Evolutionary conservation across 1,140 invertebrate genomes (phyloP).

Genomic region (Drosophila watanabei): DNA sequence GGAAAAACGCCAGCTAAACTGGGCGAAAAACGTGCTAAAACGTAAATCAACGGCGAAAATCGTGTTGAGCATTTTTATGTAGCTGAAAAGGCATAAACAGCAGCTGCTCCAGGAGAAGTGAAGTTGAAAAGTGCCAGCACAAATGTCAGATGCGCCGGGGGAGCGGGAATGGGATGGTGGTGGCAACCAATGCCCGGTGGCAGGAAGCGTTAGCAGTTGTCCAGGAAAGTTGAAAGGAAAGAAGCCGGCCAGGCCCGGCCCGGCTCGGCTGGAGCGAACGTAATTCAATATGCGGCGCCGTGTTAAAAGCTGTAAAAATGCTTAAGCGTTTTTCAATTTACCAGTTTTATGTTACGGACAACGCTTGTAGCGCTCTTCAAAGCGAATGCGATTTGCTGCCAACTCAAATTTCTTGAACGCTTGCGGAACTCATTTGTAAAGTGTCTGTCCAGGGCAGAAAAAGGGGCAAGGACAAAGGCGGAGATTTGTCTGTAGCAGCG

Average conservation of each 20-base stretch:
- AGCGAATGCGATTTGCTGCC: slow-evolving; percentile 74
- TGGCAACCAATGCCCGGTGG: slow-evolving; percentile 17
- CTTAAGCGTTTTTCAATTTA: slow-evolving; percentile 83
- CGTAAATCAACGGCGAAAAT: slow-evolving; percentile 83
- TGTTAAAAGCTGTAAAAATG: slow-evolving; percentile 84
- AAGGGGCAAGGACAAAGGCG: slow-evolving; percentile 1
- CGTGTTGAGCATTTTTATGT: slow-evolving; percentile 79
- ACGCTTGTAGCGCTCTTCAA: slow-evolving; percentile 30
- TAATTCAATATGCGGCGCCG: slow-evolving; percentile 80
- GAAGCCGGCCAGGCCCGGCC: not conserved
- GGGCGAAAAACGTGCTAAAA: slow-evolving; percentile 81
- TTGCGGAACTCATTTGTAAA: slow-evolving; percentile 65
- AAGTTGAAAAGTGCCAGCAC: slow-evolving; percentile 62
- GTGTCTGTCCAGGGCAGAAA: slow-evolving; percentile 14
- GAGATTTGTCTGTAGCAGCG: slow-evolving; percentile 8
- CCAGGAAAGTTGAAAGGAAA: slow-evolving; percentile 18
- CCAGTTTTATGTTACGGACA: slow-evolving; percentile 72
- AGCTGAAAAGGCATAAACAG: slow-evolving; percentile 54
- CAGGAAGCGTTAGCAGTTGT: slow-evolving; percentile 40
- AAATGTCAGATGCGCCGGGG: slow-evolving; percentile 15
- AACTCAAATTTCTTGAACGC: slow-evolving; percentile 73
- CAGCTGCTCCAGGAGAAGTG: slow-evolving; percentile 23
- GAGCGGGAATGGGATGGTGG: slow-evolving; percentile 7
- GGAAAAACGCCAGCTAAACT: slow-evolving; percentile 46
- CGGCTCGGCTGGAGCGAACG: slow-evolving; percentile 29